phyloP scores from a whole-genome alignment of 1,140 invertebrate species.

The Ericerus pela region DNA sequence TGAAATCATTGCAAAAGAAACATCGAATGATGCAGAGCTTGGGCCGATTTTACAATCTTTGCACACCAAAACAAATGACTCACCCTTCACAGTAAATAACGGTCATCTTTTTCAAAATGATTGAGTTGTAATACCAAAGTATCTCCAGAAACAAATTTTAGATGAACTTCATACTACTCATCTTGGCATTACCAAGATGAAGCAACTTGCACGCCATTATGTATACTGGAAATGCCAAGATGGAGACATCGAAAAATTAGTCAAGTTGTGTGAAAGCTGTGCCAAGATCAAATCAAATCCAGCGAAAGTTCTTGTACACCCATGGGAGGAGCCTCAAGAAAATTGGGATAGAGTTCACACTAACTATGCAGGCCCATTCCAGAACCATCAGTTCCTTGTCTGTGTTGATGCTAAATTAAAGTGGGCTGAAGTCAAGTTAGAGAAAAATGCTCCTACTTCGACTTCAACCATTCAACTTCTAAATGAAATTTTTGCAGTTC shows the following conservation, averaged over 20 bases:
- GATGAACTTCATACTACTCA: conserved; percentile 22
- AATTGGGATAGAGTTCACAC: conserved; percentile 27
- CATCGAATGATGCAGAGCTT: no score
- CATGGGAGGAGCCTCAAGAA: conserved; percentile 23
- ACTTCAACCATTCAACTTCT: conserved; percentile 7
- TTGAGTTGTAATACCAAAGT: conserved; percentile 17
- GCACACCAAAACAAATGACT: conserved; percentile 10
- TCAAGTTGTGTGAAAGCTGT: conserved; percentile 22
- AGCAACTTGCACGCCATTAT: conserved; percentile 23
- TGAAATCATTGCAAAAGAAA: no score
- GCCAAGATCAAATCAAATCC: conserved; percentile 19
- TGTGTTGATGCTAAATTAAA: conserved; percentile 31
- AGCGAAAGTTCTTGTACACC: conserved; percentile 20
- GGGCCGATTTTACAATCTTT: no score
- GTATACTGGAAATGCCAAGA: conserved; percentile 24
- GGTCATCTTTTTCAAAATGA: no score
- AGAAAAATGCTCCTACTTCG: conserved; percentile 9
- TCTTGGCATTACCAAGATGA: conserved; percentile 26
- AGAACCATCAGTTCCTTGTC: conserved; percentile 29
- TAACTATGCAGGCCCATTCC: conserved; percentile 27
- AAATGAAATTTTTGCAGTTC: conserved; percentile 15
- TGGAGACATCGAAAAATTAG: conserved; percentile 24
- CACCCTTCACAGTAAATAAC: no score
- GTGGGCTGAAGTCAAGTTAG: conserved; percentile 24
- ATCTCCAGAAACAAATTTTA: conserved; percentile 11